Evolutionary conservation across 2,888 invertebrate genomes (phyloP).

Genomic region (Xanthia togata): DNA sequence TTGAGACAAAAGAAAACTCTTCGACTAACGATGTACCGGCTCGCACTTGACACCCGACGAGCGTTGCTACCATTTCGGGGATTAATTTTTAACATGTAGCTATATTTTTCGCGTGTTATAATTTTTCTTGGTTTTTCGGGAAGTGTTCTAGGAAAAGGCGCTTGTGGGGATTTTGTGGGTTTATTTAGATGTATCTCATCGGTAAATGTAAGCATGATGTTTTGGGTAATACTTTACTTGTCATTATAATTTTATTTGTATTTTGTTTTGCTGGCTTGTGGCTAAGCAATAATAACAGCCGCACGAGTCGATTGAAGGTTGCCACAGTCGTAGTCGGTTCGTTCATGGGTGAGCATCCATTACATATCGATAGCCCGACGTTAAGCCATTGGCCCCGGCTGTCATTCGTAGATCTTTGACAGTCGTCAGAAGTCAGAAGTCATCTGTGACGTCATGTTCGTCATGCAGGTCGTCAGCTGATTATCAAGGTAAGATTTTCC

Average conservation of each 20-base stretch:
- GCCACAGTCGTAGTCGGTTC: no score
- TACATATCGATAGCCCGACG: no score
- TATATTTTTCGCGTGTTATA: slow-evolving; percentile 43
- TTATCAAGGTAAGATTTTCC: not conserved
- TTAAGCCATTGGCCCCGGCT: no score
- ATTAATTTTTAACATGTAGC: slow-evolving; percentile 68
- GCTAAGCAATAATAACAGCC: no score
- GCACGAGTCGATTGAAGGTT: no score
- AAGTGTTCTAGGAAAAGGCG: slow-evolving; percentile 3
- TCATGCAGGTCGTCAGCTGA: not conserved
- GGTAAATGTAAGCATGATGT: not conserved
- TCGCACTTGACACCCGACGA: slow-evolving; percentile 76
- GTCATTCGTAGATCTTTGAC: no score
- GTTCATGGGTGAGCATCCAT: no score
- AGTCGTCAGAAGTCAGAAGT: no score
- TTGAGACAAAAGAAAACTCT: slow-evolving; percentile 85
- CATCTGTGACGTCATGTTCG: not conserved
- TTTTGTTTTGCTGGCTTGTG: not conserved
- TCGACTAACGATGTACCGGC: slow-evolving; percentile 82
- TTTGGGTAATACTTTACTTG: not conserved
- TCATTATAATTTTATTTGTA: not conserved
- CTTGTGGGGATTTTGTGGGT: not conserved
- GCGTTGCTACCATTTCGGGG: slow-evolving; percentile 68
- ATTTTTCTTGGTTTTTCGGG: slow-evolving; percentile 9
- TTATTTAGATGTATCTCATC: not conserved